phyloP scores from a whole-genome alignment of 2,113 vertebrate genomes.

The Hymenochirus boettgeri region DNA sequence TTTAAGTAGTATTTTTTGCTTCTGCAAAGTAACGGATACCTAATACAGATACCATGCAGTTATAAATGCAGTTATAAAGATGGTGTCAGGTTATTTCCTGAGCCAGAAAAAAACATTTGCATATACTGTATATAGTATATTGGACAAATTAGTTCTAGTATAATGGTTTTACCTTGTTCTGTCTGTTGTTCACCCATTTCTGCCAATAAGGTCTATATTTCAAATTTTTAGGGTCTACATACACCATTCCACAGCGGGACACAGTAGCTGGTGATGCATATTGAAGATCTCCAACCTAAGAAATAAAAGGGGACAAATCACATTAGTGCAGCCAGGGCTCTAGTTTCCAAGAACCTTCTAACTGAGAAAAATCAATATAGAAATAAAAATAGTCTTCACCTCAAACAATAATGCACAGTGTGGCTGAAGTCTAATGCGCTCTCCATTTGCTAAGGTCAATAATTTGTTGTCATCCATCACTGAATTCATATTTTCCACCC shows the following conservation, averaged over 20 bases:
- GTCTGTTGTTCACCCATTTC: conserved; percentile 77
- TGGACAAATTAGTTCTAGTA: background rate
- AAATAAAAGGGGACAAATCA: conserved; percentile 6
- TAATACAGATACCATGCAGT: too few species aligned
- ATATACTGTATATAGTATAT: background rate
- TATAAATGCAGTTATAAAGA: too few species aligned
- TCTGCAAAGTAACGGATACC: too few species aligned
- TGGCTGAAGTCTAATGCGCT: conserved; percentile 83
- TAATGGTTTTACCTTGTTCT: conserved; percentile 59
- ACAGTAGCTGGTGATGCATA: conserved; percentile 95
- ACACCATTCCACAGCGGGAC: conserved; percentile 95
- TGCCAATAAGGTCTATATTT: conserved; percentile 85
- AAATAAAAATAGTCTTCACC: conserved; percentile 50
- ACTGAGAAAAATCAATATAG: conserved; percentile 19
- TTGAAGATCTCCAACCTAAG: conserved; percentile 90
- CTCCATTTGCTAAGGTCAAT: conserved; percentile 89
- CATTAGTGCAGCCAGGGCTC: background rate
- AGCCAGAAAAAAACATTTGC: background rate
- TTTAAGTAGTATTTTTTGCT: too few species aligned
- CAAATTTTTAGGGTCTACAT: conserved; percentile 92
- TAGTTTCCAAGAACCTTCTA: background rate
- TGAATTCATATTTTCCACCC: conserved; percentile 99
- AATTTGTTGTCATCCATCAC: conserved; percentile 98
- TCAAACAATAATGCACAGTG: conserved; percentile 94
- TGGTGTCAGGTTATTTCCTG: too few species aligned